These are phyloP conservation scores for Chrysolina haemoptera DNA, from an alignment of 2,888 invertebrate genomes.

Conservation along the genomic window DNA sequence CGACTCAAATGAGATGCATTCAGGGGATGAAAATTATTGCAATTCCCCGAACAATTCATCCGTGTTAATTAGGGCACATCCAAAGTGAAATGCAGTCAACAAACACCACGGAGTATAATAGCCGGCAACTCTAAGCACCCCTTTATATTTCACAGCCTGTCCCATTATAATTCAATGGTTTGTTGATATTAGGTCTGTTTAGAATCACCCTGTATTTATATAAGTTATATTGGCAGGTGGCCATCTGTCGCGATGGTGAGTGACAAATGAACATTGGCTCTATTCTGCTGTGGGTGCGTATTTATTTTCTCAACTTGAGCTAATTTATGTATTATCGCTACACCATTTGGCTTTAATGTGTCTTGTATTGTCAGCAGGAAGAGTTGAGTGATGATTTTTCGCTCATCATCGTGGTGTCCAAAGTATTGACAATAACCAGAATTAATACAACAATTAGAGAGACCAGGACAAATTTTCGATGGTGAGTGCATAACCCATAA, in stretches of 20 bases:
- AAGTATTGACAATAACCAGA: too few relatives aligned
- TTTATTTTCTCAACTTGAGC: conserved; percentile 57
- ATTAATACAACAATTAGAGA: too few relatives aligned
- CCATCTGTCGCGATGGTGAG: conserved; percentile 57
- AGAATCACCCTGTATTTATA: conserved; percentile 61
- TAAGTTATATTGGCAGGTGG: conserved; percentile 62
- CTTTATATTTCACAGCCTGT: conserved; percentile 55
- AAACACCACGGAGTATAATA: conserved; percentile 30
- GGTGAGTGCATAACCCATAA: too few relatives aligned
- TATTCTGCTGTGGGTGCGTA: conserved; percentile 45
- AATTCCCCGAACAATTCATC: neutral
- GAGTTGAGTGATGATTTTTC: conserved; percentile 13
- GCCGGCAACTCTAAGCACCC: conserved; percentile 37
- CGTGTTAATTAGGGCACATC: conserved; percentile 27
- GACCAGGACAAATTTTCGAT: too few relatives aligned
- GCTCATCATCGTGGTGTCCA: neutral
- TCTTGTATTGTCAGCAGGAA: neutral
- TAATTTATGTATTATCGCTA: conserved; percentile 55
- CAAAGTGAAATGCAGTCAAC: conserved; percentile 27
- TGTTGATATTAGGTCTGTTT: conserved; percentile 61
- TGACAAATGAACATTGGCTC: conserved; percentile 44
- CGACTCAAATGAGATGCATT: neutral
- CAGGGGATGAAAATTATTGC: neutral
- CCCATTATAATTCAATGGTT: conserved; percentile 62
- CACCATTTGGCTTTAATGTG: conserved; percentile 25